A percentile compares a stretch with the other conserved stretches of the same genome.
phyloP scores from a whole-genome alignment of 2,797 vertebrate genomes.

The Myiothlypis coronata region DNA sequence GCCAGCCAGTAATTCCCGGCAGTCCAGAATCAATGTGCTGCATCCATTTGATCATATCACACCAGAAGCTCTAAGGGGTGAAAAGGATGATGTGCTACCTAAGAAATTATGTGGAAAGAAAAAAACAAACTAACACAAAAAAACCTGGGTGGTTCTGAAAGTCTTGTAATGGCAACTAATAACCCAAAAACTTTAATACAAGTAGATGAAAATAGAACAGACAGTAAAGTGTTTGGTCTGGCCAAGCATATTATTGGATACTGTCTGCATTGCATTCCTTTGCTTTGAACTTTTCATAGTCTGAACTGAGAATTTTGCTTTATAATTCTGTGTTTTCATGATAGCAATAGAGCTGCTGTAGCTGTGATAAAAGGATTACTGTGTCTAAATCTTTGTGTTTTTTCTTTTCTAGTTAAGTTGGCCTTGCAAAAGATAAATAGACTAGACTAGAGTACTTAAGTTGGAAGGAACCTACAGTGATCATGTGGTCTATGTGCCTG shows the following conservation, averaged over 20 bases:
- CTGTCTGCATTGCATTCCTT: background rate
- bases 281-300: background rate
- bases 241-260: background rate
- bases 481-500: background rate
- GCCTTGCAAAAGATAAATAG: background rate
- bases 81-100: background rate
- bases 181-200: background rate
- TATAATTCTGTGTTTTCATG: background rate
- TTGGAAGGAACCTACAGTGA: background rate
- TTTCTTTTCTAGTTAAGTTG: background rate
- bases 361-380: background rate
- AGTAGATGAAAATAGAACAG: background rate
- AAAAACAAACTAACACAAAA: background rate
- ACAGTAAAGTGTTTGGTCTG: background rate
- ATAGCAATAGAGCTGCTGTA: background rate
- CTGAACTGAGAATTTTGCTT: background rate
- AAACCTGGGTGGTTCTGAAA: background rate
- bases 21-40: background rate
- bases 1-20: background rate
- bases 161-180: background rate
- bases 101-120: background rate
- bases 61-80: background rate
- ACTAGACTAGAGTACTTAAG: background rate
- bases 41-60: background rate
- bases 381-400: background rate